A percentile compares a stretch with the other conserved stretches of the same genome.
phyloP scores from a whole-genome alignment of 2,113 vertebrate species.

The Tympanuchus pallidicinctus region DNA sequence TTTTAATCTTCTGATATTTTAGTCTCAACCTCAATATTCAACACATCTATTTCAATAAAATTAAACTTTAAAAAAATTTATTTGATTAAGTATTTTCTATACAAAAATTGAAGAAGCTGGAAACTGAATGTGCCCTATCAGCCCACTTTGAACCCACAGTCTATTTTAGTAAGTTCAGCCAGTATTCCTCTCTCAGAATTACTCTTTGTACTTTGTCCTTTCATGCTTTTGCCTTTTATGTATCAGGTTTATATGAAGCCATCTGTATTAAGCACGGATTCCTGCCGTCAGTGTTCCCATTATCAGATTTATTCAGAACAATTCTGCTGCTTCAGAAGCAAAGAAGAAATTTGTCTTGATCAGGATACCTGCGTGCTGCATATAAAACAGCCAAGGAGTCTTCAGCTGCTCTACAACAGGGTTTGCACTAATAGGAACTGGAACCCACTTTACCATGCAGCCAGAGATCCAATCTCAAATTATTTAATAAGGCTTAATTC shows the following conservation, averaged over 20 bases:
- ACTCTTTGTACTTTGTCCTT: slow-evolving; percentile 3
- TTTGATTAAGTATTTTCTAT: neutral
- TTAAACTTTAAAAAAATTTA: neutral
- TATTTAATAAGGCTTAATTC: neutral
- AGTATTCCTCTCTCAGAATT: neutral
- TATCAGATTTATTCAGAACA: neutral
- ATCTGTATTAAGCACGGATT: neutral
- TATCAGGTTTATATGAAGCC: neutral
- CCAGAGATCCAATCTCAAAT: neutral
- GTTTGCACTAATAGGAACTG: neutral
- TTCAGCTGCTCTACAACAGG: neutral
- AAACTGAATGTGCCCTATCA: neutral
- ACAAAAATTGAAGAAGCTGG: neutral
- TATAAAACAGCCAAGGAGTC: neutral
- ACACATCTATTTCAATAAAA: neutral
- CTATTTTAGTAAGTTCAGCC: neutral
- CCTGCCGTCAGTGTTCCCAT: neutral
- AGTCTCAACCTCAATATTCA: neutral
- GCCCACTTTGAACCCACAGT: neutral
- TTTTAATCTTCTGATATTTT: neutral
- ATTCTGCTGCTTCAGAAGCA: neutral
- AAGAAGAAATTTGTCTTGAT: neutral
- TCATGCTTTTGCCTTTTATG: neutral
- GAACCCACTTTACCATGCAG: neutral
- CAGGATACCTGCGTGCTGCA: neutral